These are phyloP conservation scores for Cryptomyrus ogoouensis DNA, from an alignment of 2,113 vertebrate genomes.

Conservation along the genomic window DNA sequence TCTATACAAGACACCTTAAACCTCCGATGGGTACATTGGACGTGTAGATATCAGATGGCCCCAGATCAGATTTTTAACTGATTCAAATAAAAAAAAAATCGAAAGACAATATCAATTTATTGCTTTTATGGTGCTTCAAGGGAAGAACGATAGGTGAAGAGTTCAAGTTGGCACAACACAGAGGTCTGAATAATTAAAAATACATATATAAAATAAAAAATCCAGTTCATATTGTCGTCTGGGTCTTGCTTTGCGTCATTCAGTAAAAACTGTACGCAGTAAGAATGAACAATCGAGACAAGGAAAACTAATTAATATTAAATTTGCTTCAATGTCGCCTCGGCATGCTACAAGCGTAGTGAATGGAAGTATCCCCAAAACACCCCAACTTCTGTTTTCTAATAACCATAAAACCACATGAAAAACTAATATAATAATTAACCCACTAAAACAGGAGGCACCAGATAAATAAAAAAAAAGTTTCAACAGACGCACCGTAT, in stretches of 20 bases:
- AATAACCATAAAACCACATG: conserved; percentile 97
- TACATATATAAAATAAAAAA: conserved; percentile 67
- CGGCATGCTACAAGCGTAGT: conserved; percentile 97
- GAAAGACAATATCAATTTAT: conserved; percentile 91
- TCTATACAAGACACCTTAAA: conserved; percentile 96
- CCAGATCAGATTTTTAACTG: conserved; percentile 75
- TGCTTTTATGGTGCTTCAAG: conserved; percentile 86
- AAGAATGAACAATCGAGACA: conserved; percentile 82
- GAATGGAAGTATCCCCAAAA: conserved; percentile 85
- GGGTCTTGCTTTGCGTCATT: conserved; percentile 66
- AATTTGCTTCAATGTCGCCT: conserved; percentile 87
- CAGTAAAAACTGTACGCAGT: conserved; percentile 76
- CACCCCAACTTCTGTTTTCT: conserved; percentile 81
- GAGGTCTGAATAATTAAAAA: conserved; percentile 71
- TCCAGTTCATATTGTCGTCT: conserved; percentile 66
- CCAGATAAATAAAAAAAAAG: conserved; percentile 98
- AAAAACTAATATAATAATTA: conserved; percentile 93
- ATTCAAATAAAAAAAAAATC: conserved; percentile 63
- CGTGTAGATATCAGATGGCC: conserved; percentile 88
- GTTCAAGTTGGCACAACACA: conserved; percentile 81
- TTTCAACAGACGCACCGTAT: conserved; percentile 99
- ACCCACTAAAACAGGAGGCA: conserved; percentile 99
- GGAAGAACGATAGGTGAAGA: conserved; percentile 79
- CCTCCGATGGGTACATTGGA: conserved; percentile 90
- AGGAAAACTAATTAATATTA: conserved; percentile 75